Percentiles rank a stretch among this genome's conserved stretches.
These are phyloP conservation scores for Trigoniulus corallinus DNA, from an alignment of 1,140 invertebrate species.

Conservation along the genomic window DNA sequence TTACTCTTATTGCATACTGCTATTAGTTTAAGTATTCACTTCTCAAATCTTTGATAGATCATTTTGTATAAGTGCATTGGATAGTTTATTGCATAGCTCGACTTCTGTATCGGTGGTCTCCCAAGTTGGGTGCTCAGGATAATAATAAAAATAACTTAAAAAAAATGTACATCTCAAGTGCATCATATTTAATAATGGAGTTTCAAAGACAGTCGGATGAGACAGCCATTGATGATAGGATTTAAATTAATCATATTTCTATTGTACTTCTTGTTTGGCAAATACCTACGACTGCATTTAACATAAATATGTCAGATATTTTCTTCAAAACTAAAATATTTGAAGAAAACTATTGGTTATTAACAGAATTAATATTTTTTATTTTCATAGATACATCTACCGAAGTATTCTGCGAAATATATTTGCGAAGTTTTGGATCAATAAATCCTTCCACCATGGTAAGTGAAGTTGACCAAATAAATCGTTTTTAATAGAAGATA, in stretches of 20 bases:
- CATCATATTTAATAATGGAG: too few relatives aligned
- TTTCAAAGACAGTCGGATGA: too few relatives aligned
- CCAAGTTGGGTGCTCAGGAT: too few relatives aligned
- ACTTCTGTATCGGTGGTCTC: too few relatives aligned
- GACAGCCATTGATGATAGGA: too few relatives aligned
- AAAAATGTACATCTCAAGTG: too few relatives aligned
- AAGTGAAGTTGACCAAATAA: conserved; percentile 26
- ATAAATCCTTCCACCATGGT: conserved; percentile 36
- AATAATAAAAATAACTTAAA: too few relatives aligned
- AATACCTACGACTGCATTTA: neutral
- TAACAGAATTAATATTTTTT: conserved; percentile 4
- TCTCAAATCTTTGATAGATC: too few relatives aligned
- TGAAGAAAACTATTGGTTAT: neutral
- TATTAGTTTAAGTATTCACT: too few relatives aligned
- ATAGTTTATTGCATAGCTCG: too few relatives aligned
- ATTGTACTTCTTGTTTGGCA: conserved; percentile 3
- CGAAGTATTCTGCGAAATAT: conserved; percentile 29
- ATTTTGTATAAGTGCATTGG: too few relatives aligned
- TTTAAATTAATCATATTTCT: conserved; percentile 4
- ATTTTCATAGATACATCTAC: conserved; percentile 21
- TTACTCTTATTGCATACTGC: too few relatives aligned
- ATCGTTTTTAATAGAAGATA: conserved; percentile 23
- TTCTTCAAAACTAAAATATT: conserved; percentile 1
- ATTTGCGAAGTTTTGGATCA: conserved; percentile 34
- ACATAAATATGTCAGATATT: conserved; percentile 2